Base-by-base conservation (phyloP, 2,113 vertebrate species). In the Anser brachyrhynchus region DNA sequence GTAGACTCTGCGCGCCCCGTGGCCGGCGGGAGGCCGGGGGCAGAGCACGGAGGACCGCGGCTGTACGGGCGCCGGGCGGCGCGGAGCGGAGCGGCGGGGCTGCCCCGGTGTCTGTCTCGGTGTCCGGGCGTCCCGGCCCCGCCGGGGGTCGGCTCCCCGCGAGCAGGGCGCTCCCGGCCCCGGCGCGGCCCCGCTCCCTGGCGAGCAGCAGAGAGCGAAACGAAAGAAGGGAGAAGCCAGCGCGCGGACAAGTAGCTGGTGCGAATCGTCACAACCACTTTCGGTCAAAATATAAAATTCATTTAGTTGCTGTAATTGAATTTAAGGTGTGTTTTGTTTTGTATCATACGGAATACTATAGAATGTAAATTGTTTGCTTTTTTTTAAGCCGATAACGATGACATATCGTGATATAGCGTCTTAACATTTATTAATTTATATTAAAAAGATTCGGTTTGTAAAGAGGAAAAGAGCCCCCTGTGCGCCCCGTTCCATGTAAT, bases 371-470 rank as follows among this genome's bases (percentile, higher is more conserved):
- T 84, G 95, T 95, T 96, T 97, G 97, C 76, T 97, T 85, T n/a
- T 84, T 92, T 95, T 87, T 93, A 97, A 97, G 97, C 97, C 97
- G 97, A 98, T 98, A 97, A 98, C 91, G 93, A 96, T 97, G 97
- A 96, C 89, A 97, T 98, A 97, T 98, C 95, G 90, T 95, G 93
- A 94, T 94, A 94, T 95, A 98, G 96, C 97, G 91, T 98, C 97
- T 98, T 98, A 98, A 98, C 98, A 92, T 98, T 97, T 98, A 98
- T 99, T 99, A 98, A 99, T 99, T 99, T 98, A 98, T 99, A 98
- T 98, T 98, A 97, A 97, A 96, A 93, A 97, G 78, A 97, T 98
- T 98, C 96, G 96, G 97, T 98, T 99, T 98, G 98, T 98, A 98
- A 98, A 98, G 98, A 98, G 98, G 98, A 98, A 97, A 95, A 95